Conservation (phyloP, 2,797 vertebrate species). For the Philypnodon macrostomus region DNA sequence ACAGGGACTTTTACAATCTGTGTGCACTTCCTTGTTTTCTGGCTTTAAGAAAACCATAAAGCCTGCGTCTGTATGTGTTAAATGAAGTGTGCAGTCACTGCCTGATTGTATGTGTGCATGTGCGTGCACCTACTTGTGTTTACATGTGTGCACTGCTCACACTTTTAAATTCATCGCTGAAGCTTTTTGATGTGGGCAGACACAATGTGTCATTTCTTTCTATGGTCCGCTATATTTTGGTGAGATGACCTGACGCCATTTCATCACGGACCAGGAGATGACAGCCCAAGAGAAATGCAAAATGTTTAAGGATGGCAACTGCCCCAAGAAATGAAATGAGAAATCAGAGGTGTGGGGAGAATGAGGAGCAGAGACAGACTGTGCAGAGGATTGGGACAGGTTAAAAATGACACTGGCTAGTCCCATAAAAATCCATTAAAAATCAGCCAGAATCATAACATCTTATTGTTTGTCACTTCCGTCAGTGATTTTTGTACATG, state of each 20-base stretch:
- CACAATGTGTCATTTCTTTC: constrained; percentile 35
- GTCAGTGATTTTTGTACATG: constrained; percentile 44
- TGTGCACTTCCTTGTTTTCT: constrained; percentile 70
- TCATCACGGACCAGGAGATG: constrained; percentile 69
- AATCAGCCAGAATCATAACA: constrained; percentile 38
- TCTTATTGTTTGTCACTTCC: constrained; percentile 22
- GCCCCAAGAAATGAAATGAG: constrained; percentile 59
- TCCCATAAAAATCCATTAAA: too few species aligned
- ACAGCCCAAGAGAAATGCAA: constrained; percentile 57
- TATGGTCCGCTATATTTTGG: constrained; percentile 32
- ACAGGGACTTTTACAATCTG: constrained; percentile 69
- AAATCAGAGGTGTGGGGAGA: constrained; percentile 56
- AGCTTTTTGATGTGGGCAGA: constrained; percentile 49
- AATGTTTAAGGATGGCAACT: constrained; percentile 52
- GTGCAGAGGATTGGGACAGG: constrained; percentile 32
- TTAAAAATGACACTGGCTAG: constrained; percentile 48
- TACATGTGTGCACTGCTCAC: constrained; percentile 20
- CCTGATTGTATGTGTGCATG: constrained; percentile 40
- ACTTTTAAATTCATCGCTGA: constrained; percentile 56
- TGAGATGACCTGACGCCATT: constrained; percentile 81
- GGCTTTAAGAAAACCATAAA: constrained; percentile 72
- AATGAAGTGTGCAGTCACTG: constrained; percentile 64
- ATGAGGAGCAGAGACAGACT: constrained; percentile 44
- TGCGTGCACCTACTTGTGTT: constrained; percentile 16
- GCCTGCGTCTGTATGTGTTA: constrained; percentile 67